These are phyloP conservation scores for Electrona antarctica DNA, from an alignment of 2,113 vertebrate species.

Conservation along the genomic window DNA sequence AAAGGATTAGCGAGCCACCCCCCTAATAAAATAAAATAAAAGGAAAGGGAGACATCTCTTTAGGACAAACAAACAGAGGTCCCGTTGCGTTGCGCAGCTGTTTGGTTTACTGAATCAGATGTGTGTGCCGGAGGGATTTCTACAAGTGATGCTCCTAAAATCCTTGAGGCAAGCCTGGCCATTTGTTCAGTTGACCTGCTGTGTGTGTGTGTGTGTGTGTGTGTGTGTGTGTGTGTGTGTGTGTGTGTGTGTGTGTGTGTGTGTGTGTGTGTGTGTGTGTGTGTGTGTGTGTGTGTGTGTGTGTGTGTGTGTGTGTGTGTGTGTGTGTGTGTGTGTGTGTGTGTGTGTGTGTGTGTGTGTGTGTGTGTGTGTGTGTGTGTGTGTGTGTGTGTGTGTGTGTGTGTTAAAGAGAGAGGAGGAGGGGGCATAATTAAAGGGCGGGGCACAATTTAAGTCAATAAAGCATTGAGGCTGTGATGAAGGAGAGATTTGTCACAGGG, in stretches of 20 bases:
- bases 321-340: conserved; percentile 10
- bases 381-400: conserved; percentile 6
- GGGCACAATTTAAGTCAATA: conserved; percentile 31
- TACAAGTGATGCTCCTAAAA: conserved; percentile 23
- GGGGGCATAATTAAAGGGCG: neutral
- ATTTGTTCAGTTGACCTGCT: conserved; percentile 50
- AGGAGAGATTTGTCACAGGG: conserved; percentile 4
- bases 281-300: conserved; percentile 21
- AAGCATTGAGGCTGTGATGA: conserved; percentile 1
- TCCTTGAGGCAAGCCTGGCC: conserved; percentile 4
- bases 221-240: conserved; percentile 3
- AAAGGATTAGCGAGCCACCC: conserved; percentile 42
- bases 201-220: conserved; percentile 22
- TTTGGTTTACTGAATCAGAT: conserved; percentile 42
- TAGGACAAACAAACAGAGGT: conserved; percentile 63
- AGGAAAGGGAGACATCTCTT: conserved; percentile 29
- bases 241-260: conserved; percentile 2
- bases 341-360: neutral
- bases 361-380: conserved; percentile 7
- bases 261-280: conserved; percentile 1
- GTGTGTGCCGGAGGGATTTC: conserved; percentile 46
- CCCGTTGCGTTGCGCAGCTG: conserved; percentile 57
- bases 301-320: conserved; percentile 6
- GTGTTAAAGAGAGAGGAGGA: neutral
- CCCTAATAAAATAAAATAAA: conserved; percentile 37